Base-by-base conservation (phyloP, 1,140 invertebrate genomes). In the Neodiprion pinetum region DNA sequence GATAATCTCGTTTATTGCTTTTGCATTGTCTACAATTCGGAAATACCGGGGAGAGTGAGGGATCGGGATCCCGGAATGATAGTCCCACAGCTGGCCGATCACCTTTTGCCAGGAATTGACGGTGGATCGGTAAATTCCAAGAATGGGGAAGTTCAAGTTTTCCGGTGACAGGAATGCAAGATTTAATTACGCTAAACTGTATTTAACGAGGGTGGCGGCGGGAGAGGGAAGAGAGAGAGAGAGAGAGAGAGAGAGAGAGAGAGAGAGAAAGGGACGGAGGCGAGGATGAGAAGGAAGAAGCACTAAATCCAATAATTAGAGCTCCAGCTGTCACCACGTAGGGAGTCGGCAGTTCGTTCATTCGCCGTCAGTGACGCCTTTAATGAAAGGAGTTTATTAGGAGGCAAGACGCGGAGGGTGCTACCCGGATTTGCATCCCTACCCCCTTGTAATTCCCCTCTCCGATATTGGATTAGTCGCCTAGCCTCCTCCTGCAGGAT, bases 381-480 rank as follows among this genome's bases (percentile, higher is more conserved):
- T 74, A 77, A 77, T 77, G 76, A 77, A 77, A 77, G 76, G 73
- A 77, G 73, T 77, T 74, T 77, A 77, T 77, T 77, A 77, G 72
- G 77, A 74, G 75, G 75, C 78, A 76, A 61, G 75, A 78, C 74
- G 12, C 67, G 69, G 61, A 65, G 17, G 67, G 67, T 69, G 67
- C 14, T 21, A 69, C 10, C 12, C 50, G 80, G 78, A 83, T 82
- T 83, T 81, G 80, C 79, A 80, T 83, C 81, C 80, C 76, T 82
- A 83, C 53, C 53, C 53, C 11, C 79, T 80, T 80, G 79, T 83
- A 83, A 83, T 82, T 83, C 80, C 76, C 72, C 53, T 61, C 79
- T 78, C 78, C 80, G 79, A 81, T 82, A 83, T 82, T 83, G 79
- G 79, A 83, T 83, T 83, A 83, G 81, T 77, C 78, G 73, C 48